Percentiles rank a stretch among this genome's conserved stretches.
Evolutionary conservation across 2,797 vertebrate genomes (phyloP).

Genomic region (Chelon labrosus): DNA sequence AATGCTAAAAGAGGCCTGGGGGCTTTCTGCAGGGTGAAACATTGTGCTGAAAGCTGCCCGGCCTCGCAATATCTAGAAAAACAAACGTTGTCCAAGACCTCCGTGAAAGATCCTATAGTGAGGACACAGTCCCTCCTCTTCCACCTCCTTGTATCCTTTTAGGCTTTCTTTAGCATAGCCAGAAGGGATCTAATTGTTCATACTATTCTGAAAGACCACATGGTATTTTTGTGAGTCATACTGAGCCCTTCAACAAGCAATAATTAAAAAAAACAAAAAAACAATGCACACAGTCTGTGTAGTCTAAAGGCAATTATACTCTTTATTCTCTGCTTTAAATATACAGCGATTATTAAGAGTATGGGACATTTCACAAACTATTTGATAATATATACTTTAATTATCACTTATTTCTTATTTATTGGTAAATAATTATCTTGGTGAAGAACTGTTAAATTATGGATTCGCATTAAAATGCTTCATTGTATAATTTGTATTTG

Average conservation of each 20-base stretch:
- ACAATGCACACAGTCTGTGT: slow-evolving; percentile 59
- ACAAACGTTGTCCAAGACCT: slow-evolving; percentile 59
- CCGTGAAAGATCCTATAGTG: slow-evolving; percentile 37
- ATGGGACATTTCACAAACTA: slow-evolving; percentile 29
- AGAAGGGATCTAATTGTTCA: slow-evolving; percentile 66
- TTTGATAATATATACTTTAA: slow-evolving; percentile 40
- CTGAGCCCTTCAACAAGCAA: slow-evolving; percentile 78
- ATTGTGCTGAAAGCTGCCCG: slow-evolving; percentile 74
- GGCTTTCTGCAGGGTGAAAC: slow-evolving; percentile 81
- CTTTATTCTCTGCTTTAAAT: slow-evolving; percentile 30
- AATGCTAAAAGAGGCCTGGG: slow-evolving; percentile 83
- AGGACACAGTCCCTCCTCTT: slow-evolving; percentile 28
- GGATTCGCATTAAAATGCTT: slow-evolving; percentile 55
- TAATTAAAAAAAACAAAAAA: slow-evolving; percentile 76
- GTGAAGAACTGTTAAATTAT: slow-evolving; percentile 49
- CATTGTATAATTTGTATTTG: slow-evolving; percentile 51
- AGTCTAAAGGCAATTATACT: slow-evolving; percentile 45
- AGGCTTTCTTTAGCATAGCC: slow-evolving; percentile 72
- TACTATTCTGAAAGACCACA: slow-evolving; percentile 79
- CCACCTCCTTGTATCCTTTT: slow-evolving; percentile 61
- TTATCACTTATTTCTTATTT: slow-evolving; percentile 43
- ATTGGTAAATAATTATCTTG: slow-evolving; percentile 47
- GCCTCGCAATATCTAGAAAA: slow-evolving; percentile 74
- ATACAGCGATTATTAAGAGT: slow-evolving; percentile 42
- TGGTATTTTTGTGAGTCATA: slow-evolving; percentile 80